These are phyloP conservation scores for Seira musarum DNA, from an alignment of 2,888 invertebrate species.

Conservation along the genomic window DNA sequence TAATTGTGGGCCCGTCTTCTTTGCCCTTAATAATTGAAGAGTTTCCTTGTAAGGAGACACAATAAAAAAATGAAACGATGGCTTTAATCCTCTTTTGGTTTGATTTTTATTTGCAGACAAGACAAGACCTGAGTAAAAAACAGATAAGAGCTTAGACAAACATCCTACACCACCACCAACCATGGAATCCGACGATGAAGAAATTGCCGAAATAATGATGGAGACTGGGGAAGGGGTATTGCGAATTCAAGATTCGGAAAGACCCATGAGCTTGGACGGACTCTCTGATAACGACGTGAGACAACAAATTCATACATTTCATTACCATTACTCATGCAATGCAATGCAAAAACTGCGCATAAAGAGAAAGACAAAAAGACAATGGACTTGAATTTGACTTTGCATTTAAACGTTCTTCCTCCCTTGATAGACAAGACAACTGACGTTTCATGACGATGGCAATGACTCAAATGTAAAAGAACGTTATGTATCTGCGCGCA, in stretches of 20 bases:
- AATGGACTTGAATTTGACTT: conserved; percentile 5
- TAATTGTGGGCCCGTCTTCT: not conserved
- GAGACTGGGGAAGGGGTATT: conserved; percentile 68
- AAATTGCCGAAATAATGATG: conserved; percentile 69
- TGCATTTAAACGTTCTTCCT: conserved; percentile 10
- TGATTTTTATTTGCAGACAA: conserved; percentile 2
- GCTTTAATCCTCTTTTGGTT: conserved; percentile 5
- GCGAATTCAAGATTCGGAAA: conserved; percentile 71
- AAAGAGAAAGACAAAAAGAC: not conserved
- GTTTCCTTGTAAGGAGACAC: not conserved
- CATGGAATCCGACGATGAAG: conserved; percentile 12
- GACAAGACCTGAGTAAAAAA: no score
- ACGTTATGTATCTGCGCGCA: not conserved
- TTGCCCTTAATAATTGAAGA: not conserved
- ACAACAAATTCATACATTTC: no score
- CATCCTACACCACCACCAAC: no score
- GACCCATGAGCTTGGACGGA: conserved; percentile 96
- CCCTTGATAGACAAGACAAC: no score
- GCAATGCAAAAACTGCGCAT: no score
- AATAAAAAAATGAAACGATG: conserved; percentile 11
- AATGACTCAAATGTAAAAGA: not conserved
- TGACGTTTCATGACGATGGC: not conserved
- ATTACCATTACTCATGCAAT: no score
- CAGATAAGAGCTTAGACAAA: not conserved
- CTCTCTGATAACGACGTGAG: conserved; percentile 91